Base-by-base conservation (phyloP, 1,140 invertebrate genomes). In the Adoxophyes honmai region DNA sequence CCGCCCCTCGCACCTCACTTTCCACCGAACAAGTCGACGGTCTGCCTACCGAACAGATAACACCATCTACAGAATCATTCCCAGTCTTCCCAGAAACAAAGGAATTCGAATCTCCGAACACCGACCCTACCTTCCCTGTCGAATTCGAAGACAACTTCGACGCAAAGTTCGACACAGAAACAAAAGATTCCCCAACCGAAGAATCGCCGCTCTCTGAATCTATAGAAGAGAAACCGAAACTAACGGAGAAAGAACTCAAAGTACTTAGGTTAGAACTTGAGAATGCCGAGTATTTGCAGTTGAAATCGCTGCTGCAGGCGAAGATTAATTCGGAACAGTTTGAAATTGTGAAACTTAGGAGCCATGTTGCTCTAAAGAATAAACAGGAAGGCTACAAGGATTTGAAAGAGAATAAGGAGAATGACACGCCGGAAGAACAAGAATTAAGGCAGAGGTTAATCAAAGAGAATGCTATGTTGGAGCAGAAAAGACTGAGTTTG, bases 261-360 rank as follows among this genome's bases (percentile, higher is more conserved):
- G 85, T 91, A 28, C 66, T 94, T 11, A 81, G 91, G 52, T 78
- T 94, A 4, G 92, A 90, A 73, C 82, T 94, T 9, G 92, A 94
- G 73, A 92, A 93, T 52, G 91, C 92, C 2, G 93, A 94, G 76
- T 88, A 94, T 59, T 72, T 93, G n/a, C 91, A 91, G 48, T 89
- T 93, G 66, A 93, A 94, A 63, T 90, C 91, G 0, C 83, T 92
- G 16, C 73, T 94, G 4, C 93, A 92, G 73, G 89, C 90, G 0
- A 92, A 93, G 68, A 93, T 94, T 34, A 88, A 90, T 59, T 91
- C 92, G 0, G 93, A 94, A 75, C 91, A 91, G 62, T 91, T 92
- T 57, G 93, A 94, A 83, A 91, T 94, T 7, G 92, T 93, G 60
- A 92, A 91, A 71, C 77, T 94, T 11, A 90, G 91, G 60, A 92